These are phyloP conservation scores for Hesperophylax magnus DNA, from an alignment of 1,140 invertebrate species.

Conservation along the genomic window DNA sequence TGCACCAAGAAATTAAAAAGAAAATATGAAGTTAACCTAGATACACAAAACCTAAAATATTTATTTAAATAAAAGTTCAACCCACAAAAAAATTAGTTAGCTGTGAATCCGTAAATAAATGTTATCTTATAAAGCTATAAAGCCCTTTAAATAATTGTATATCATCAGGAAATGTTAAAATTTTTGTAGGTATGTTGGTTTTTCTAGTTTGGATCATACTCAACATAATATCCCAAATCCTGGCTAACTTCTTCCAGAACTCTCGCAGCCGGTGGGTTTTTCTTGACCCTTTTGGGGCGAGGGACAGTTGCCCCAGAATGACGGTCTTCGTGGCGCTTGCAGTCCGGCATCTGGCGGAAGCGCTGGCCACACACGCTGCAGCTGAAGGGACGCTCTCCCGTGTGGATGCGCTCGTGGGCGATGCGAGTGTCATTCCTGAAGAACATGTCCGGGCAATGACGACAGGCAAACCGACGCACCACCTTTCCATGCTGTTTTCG, in stretches of 20 bases:
- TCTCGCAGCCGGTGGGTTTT: neutral
- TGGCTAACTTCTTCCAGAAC: conserved; percentile 4
- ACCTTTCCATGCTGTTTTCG: neutral
- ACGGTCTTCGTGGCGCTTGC: neutral
- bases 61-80: too few species aligned
- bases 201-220: neutral
- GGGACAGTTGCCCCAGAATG: neutral
- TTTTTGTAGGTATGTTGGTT: neutral
- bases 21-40: too few species aligned
- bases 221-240: neutral
- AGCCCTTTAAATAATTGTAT: too few species aligned
- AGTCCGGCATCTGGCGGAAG: neutral
- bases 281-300: neutral
- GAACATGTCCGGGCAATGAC: neutral
- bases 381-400: neutral
- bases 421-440: neutral
- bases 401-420: conserved; percentile 12
- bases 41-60: too few species aligned
- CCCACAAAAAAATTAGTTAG: too few species aligned
- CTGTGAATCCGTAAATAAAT: too few species aligned
- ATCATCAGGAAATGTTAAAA: neutral
- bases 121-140: too few species aligned
- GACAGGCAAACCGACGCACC: neutral
- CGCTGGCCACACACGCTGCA: neutral
- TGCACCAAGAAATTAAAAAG: too few species aligned